Base-by-base conservation (phyloP, 2,797 vertebrate species). In the Cirrhinus mrigala region DNA sequence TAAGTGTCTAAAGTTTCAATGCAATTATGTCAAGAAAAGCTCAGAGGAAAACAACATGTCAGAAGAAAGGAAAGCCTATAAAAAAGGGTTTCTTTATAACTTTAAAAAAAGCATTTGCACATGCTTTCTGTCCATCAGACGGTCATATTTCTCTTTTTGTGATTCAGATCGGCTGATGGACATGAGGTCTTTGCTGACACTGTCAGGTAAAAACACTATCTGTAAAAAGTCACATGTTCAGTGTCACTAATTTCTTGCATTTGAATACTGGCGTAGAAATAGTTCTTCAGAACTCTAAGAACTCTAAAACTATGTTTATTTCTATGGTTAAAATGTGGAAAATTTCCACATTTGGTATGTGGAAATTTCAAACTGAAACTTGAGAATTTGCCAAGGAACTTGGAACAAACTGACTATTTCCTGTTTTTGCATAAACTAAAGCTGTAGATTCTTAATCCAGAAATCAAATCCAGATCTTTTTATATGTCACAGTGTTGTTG, bases 401-500 rank as follows among this genome's bases (percentile, higher is more conserved):
- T 29, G 56, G n/a, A 9, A 3, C 22, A 58, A 58, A 58, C 9
- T 4, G 3, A n/a, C 9, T 8, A 20, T n/a, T n/a, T 58, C n/a
- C 4, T n/a, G 22, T 11, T 0, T 58, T 10, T 11, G 9, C 22
- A n/a, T 58, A 3, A n/a, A n/a, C 4, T 11, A 58, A 58, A n/a
- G 56, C 56, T 58, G 22, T 56, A 58, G 20, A 8, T 10, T 58
- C 8, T 56, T 58, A 56, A 56, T 22, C 54, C 22, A 58, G 22
- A n/a, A 58, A n/a, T n/a, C 56, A 58, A 58, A 58, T 58, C 8
- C 48, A 75, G 10, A 29, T 50, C 46, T 50, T 11, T 18, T 56
- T 40, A 24, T 24, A 29, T 66, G 1, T 81, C 27, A 7, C 77
- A 87, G 86, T 81, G n/a, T n/a, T 85, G 44, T 15, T 69, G 62